Conservation (phyloP, 2,888 invertebrate species). For the Sepioteuthis lessoniana region DNA sequence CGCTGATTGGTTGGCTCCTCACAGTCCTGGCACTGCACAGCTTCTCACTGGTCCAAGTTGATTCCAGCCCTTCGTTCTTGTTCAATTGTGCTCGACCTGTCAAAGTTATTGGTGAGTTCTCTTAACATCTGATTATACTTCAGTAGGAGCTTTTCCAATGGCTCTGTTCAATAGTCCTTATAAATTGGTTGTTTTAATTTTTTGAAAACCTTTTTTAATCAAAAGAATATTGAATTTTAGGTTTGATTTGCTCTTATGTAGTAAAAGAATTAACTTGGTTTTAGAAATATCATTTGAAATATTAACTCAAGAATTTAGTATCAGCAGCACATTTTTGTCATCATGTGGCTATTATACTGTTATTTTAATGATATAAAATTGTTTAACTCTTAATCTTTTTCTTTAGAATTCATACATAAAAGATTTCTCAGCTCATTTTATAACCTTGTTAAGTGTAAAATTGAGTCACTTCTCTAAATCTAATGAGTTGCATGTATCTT, state of each 20-base stretch:
- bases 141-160: constrained; percentile 24
- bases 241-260: neutral
- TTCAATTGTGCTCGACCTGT: constrained; percentile 36
- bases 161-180: neutral
- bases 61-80: constrained; percentile 43
- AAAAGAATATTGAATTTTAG: neutral
- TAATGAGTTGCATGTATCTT: neutral
- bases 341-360: neutral
- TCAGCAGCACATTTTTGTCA: neutral
- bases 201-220: neutral
- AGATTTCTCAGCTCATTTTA: neutral
- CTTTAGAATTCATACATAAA: neutral
- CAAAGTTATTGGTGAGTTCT: constrained; percentile 44
- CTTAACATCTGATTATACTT: constrained; percentile 36
- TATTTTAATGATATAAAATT: neutral
- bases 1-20: constrained; percentile 44
- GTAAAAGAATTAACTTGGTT: neutral
- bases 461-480: neutral
- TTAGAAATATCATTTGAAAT: neutral
- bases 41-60: constrained; percentile 43
- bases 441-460: neutral
- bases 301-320: neutral
- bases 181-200: neutral
- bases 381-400: neutral
- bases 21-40: constrained; percentile 15